Evolutionary conservation across 2,888 invertebrate species (phyloP).

Genomic region (Eupithecia exiguata): DNA sequence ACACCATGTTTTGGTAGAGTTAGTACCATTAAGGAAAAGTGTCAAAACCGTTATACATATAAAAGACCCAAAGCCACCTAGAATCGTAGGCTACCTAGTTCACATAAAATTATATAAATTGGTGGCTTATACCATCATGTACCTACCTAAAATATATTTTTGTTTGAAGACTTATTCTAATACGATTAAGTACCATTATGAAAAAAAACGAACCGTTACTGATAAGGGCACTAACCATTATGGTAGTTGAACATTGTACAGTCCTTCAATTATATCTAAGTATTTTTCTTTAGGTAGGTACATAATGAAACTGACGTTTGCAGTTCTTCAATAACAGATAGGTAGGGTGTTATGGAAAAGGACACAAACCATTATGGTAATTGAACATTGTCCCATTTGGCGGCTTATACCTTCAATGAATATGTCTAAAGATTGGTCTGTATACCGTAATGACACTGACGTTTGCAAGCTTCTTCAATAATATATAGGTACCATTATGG

Average conservation of each 20-base stretch:
- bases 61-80: background rate
- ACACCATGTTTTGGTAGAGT: background rate
- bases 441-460: background rate
- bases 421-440: background rate
- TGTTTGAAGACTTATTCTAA: background rate
- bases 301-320: background rate
- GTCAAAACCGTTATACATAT: background rate
- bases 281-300: background rate
- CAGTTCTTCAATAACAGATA: background rate
- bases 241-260: background rate
- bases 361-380: conserved; percentile 25
- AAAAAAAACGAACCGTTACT: conserved; percentile 1
- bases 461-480: background rate
- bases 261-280: background rate
- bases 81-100: background rate
- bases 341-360: background rate
- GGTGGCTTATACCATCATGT: background rate
- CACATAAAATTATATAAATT: background rate
- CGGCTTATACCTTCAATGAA: background rate
- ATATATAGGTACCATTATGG: background rate
- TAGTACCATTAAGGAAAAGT: background rate
- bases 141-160: background rate
- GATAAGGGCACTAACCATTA: conserved; percentile 22
- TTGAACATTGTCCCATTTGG: conserved; percentile 30
- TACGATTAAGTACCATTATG: background rate